These are phyloP conservation scores for Hemiprocne comata DNA, from an alignment of 2,113 vertebrate genomes.

Conservation along the genomic window DNA sequence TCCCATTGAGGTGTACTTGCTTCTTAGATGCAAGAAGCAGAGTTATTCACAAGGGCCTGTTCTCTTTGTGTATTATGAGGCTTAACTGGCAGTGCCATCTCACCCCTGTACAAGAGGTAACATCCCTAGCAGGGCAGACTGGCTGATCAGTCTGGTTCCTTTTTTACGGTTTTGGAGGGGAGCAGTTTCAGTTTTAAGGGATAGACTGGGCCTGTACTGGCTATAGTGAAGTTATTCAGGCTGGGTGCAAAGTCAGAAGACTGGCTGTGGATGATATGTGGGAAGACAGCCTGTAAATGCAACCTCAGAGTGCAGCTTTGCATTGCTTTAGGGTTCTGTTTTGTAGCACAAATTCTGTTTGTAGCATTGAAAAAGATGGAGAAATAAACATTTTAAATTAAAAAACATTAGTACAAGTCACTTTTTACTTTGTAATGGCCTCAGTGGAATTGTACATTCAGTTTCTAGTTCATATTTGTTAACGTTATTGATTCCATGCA, in stretches of 20 bases:
- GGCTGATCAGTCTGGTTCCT: fast-evolving
- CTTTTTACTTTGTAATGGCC: neutral
- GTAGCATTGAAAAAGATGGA: neutral
- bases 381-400: neutral
- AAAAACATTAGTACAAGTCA: neutral
- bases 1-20: neutral
- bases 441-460: neutral
- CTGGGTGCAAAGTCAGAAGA: neutral
- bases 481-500: neutral
- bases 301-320: neutral
- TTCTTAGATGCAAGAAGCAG: neutral
- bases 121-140: neutral
- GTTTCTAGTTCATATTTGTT: neutral
- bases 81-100: neutral
- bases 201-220: neutral
- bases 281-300: neutral
- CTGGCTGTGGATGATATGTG: fast-evolving
- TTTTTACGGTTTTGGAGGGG: neutral
- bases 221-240: neutral
- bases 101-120: neutral
- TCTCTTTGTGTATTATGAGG: neutral
- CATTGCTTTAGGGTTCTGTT: neutral
- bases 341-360: no score
- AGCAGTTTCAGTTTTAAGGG: neutral
- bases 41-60: neutral